Conservation (phyloP, 64 coral and sea anemone genomes). For the Stichodactyla mertensii region DNA sequence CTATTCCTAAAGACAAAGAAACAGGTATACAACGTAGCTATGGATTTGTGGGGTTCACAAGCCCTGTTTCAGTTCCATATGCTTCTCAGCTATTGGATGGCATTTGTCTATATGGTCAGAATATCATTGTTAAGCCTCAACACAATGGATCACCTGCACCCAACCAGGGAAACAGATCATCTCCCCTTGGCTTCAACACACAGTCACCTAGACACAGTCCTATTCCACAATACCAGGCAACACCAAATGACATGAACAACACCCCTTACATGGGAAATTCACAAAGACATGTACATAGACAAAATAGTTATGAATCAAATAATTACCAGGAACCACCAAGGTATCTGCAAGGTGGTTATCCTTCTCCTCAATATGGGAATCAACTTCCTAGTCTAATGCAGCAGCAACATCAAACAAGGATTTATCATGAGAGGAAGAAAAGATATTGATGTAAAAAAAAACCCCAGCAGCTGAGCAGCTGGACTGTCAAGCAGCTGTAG, state of each 20-base stretch:
- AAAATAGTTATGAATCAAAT: not conserved
- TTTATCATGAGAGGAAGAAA: not conserved
- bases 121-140: constrained; percentile 55
- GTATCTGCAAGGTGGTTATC: not conserved
- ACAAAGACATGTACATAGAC: not conserved
- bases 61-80: constrained; percentile 64
- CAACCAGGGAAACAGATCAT: not conserved
- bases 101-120: constrained; percentile 64
- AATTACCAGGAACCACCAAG: not conserved
- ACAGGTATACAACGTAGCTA: constrained; percentile 60
- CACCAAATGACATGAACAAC: not conserved
- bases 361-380: not conserved
- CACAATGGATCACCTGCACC: not conserved
- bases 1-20: constrained; percentile 88
- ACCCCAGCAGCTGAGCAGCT: too few relatives aligned
- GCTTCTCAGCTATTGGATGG: constrained; percentile 77
- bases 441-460: not conserved
- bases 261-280: not conserved
- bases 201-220: not conserved
- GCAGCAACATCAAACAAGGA: not conserved
- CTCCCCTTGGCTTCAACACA: not conserved
- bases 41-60: constrained; percentile 84
- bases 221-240: not conserved
- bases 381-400: not conserved
- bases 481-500: too few relatives aligned